Base-by-base conservation (phyloP, 1,140 invertebrate species). In the Whitmania pigra region DNA sequence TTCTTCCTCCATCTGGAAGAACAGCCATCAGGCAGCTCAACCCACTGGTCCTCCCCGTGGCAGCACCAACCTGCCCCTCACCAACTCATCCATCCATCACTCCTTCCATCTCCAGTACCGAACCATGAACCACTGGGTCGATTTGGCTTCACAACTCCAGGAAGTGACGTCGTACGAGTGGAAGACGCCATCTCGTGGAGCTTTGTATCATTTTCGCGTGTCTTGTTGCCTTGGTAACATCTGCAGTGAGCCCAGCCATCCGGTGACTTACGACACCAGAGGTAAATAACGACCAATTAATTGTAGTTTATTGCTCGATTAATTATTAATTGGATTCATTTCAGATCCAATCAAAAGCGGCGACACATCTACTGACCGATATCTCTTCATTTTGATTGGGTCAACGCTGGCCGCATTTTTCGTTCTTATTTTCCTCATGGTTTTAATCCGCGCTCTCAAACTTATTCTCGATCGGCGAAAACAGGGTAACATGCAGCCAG, bases 21-120 rank as follows among this genome's bases (percentile, higher is more conserved):
- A 49, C 43, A 11, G 9, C 43, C 9, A 7, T 3, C 43, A 15
- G 5, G 13, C 43, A 15, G 43, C 43, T 49, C 43, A 49, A 17
- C 43, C 43, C 43, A 49, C 43, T 49, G 9, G 43, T 49, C 15
- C 13, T 49, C 43, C 43, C 43, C 9, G 9, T 1, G 43, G 15
- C 43, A 49, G 11, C 1, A 49, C 43, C 11, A 49, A 17, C 43
- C 43, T 17, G 15, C 15, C 43, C 13, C 43, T 17, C 9, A 17
- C 1, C 15, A 4, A 49, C 13, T 49, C 43, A 49, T 49, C 43
- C 43, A 17, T 11, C 43, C 5, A 17, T 63, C 69, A 53, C 6
- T 90, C 91, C 84, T 95, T 94, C 82, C 89, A 89, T 69, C 92
- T 95, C 80, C 91, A 93, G 82, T 94, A 92, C 84, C 88, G 72